phyloP scores from a whole-genome alignment of 1,140 invertebrate genomes.

The Nymphalis io region DNA sequence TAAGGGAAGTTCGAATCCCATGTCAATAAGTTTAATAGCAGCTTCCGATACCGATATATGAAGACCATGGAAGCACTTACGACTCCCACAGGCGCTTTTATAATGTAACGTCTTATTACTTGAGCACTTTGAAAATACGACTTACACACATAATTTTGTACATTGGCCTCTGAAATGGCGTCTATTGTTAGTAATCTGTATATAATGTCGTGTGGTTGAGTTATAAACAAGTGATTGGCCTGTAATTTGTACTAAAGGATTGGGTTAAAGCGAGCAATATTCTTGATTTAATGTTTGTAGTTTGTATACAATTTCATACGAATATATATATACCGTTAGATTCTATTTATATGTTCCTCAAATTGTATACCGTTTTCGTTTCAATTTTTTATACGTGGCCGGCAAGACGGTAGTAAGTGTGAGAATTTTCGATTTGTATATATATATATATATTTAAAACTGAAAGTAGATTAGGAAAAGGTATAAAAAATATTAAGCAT shows the following conservation, averaged over 20 bases:
- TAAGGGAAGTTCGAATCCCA: constrained; percentile 6
- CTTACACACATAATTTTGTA: neutral
- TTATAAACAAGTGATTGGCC: neutral
- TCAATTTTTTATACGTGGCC: too few relatives aligned
- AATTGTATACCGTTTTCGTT: too few relatives aligned
- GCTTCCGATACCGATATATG: constrained; percentile 34
- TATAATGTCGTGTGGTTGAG: constrained; percentile 1
- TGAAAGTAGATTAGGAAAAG: too few relatives aligned
- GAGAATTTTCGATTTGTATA: too few relatives aligned
- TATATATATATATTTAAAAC: too few relatives aligned
- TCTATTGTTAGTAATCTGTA: neutral
- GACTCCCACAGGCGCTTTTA: constrained; percentile 40
- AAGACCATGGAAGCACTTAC: constrained; percentile 34
- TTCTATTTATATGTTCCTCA: too few relatives aligned
- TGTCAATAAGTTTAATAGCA: constrained; percentile 37
- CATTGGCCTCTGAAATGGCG: neutral
- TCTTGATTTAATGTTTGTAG: neutral
- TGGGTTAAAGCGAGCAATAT: neutral
- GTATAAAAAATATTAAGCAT: neutral
- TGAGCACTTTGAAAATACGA: constrained; percentile 32
- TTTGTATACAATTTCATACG: neutral
- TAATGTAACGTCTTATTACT: constrained; percentile 40
- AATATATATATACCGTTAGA: too few relatives aligned
- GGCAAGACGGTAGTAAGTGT: too few relatives aligned
- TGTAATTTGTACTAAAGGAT: neutral